Evolutionary conservation across 2,888 invertebrate species (phyloP).

Genomic region (Ochropleura leucogaster): DNA sequence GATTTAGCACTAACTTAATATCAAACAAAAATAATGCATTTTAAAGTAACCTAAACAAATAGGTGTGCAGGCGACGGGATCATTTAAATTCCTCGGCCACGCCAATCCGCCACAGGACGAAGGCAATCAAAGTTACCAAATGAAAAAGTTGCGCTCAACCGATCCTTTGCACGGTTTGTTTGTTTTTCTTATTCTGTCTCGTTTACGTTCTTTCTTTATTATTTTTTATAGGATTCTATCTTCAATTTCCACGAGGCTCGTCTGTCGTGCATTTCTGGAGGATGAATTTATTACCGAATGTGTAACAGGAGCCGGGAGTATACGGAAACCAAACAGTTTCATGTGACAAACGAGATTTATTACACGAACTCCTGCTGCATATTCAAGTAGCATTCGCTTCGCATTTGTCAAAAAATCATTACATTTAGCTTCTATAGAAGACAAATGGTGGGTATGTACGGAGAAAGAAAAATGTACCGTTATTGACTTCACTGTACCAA

Average conservation of each 20-base stretch:
- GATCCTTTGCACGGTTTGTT: constrained; percentile 67
- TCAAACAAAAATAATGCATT: constrained; percentile 63
- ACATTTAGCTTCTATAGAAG: constrained; percentile 60
- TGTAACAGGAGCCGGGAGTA: constrained; percentile 71
- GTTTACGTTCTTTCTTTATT: constrained; percentile 73
- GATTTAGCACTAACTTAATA: constrained; percentile 47
- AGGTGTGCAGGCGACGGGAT: constrained; percentile 62
- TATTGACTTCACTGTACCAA: constrained; percentile 54
- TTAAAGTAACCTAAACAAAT: constrained; percentile 65
- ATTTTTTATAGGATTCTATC: constrained; percentile 75
- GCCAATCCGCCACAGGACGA: constrained; percentile 58
- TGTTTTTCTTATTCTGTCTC: constrained; percentile 67
- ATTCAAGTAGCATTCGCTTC: constrained; percentile 66
- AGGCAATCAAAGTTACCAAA: constrained; percentile 83
- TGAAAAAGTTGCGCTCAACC: constrained; percentile 77
- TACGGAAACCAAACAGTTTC: constrained; percentile 69
- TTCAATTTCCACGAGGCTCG: constrained; percentile 53
- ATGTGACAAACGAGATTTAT: constrained; percentile 79
- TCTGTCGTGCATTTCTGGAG: constrained; percentile 58
- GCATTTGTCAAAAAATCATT: constrained; percentile 75
- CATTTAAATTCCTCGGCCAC: constrained; percentile 78
- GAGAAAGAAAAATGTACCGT: constrained; percentile 55
- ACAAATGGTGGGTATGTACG: constrained; percentile 55
- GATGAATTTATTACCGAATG: constrained; percentile 76
- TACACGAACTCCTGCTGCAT: constrained; percentile 68